Evolutionary conservation across 2,888 invertebrate species (phyloP), one percentile per base, ranked within the genome.

Genomic region (Drepanosiphum platanoidis): DNA sequence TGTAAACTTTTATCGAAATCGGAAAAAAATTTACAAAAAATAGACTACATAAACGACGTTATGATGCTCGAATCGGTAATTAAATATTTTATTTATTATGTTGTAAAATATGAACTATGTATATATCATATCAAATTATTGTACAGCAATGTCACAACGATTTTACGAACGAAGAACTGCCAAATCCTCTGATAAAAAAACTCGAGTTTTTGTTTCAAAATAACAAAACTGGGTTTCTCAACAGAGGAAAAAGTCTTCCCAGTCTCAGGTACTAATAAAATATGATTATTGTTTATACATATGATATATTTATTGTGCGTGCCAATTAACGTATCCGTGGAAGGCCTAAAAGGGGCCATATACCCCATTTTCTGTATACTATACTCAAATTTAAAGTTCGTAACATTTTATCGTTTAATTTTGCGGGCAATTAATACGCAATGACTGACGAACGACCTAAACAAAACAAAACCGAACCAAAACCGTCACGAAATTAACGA

Each of bases 231-330:
- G 61, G 66, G 1, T 77, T 84, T 18, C 68, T 84, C 1, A 84
- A 84, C 9, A 96, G 97, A 91, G 97, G 97, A 87, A 97, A 97
- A 91, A 97, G 97, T 91, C 97, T 98, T 97, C 97, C 97, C 4
- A 97, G 97, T 89, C 91, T 97, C 87, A 96, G 96, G 97, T 97
- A 91, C 91, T 91, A 32, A 18, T 34, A 68, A 1, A 61, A 61
- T 1, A 68, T 32, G 2, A 15, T 66, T 18, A 34, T 68, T 30
- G 7, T 18, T 34, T 5, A 52, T 18, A 68, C 64, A 30, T n/a
- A n/a, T n/a, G n/a, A n/a, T n/a, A n/a, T n/a, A n/a, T n/a, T n/a
- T n/a, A n/a, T n/a, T n/a, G n/a, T n/a, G n/a, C n/a, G n/a, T n/a
- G n/a, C n/a, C n/a, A n/a, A n/a, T n/a, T n/a, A n/a, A n/a, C n/a